Evolutionary conservation across 2,797 vertebrate species (phyloP).

Genomic region (Lemur catta): DNA sequence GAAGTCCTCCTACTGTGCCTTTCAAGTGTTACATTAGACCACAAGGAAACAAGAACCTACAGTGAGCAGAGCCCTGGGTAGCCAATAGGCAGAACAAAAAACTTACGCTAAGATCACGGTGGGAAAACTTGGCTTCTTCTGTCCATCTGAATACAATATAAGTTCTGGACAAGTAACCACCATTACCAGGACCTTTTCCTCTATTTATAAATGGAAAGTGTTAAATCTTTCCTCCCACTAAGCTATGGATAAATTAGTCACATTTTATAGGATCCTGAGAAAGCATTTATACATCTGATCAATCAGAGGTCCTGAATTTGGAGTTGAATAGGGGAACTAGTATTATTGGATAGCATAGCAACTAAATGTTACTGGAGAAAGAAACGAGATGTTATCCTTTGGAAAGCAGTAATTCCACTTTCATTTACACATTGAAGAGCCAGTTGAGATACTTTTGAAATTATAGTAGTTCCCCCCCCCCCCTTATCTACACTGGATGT

Average conservation of each 20-base stretch:
- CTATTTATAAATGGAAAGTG: not conserved
- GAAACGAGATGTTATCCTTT: not conserved
- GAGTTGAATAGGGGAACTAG: not conserved
- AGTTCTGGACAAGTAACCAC: not conserved
- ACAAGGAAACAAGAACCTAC: not conserved
- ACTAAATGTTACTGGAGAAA: not conserved
- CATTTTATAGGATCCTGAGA: not conserved
- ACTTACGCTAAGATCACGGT: not conserved
- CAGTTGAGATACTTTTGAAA: not conserved
- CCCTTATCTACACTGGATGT: not conserved
- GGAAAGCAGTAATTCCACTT: not conserved
- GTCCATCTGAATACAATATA: not conserved
- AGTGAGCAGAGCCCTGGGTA: fast-evolving
- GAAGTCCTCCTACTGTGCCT: not conserved
- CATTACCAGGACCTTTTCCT: not conserved
- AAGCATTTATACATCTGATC: not conserved
- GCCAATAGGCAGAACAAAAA: not conserved
- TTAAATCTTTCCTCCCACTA: not conserved
- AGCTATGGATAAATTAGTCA: not conserved
- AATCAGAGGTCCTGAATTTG: not conserved
- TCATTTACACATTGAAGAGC: not conserved
- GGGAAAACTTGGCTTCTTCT: not conserved
- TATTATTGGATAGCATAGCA: not conserved
- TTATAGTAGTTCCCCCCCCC: not conserved
- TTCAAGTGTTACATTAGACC: not conserved